Percentiles rank a stretch among this genome's conserved stretches.
phyloP scores from a whole-genome alignment of 2,113 vertebrate genomes.

The Bagarius yarrelli region DNA sequence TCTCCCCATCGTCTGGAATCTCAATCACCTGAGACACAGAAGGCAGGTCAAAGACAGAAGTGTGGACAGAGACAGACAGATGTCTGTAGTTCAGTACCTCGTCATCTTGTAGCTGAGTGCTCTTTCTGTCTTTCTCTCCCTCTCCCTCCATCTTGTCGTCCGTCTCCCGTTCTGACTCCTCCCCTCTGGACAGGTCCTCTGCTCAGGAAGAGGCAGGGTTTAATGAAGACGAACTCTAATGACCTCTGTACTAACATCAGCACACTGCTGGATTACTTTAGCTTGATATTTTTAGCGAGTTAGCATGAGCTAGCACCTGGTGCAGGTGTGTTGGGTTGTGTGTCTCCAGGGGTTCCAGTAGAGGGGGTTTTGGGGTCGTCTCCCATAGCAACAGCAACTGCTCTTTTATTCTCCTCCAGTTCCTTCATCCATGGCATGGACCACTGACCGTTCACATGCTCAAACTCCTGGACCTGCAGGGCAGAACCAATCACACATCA shows the following conservation, averaged over 20 bases:
- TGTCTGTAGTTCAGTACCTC: slow-evolving; percentile 42
- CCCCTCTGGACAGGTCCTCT: slow-evolving; percentile 56
- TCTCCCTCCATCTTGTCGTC: slow-evolving; percentile 56
- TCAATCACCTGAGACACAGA: slow-evolving; percentile 68
- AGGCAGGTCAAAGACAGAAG: background rate
- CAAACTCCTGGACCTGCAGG: slow-evolving; percentile 95
- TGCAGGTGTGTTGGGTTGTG: slow-evolving; percentile 91
- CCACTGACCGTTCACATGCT: slow-evolving; percentile 97
- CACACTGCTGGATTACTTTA: background rate
- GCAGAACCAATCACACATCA: background rate
- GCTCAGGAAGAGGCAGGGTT: slow-evolving; percentile 3
- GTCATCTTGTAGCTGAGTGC: slow-evolving; percentile 33
- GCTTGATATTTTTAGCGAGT: background rate
- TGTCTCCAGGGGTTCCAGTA: slow-evolving; percentile 90
- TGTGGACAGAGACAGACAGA: background rate
- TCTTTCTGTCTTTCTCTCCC: slow-evolving; percentile 49
- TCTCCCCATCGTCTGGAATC: slow-evolving; percentile 75
- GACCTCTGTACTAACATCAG: background rate
- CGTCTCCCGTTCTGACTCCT: slow-evolving; percentile 51
- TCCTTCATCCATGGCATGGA: slow-evolving; percentile 98
- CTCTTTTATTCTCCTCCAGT: slow-evolving; percentile 92
- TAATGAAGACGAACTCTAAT: background rate
- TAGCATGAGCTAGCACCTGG: slow-evolving; percentile 65
- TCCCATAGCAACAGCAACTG: slow-evolving; percentile 76
- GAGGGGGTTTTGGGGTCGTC: slow-evolving; percentile 81